Percentiles rank a stretch among this genome's conserved stretches.
Evolutionary conservation across 2,113 vertebrate genomes (phyloP).

Genomic region (Archilochus colubris): DNA sequence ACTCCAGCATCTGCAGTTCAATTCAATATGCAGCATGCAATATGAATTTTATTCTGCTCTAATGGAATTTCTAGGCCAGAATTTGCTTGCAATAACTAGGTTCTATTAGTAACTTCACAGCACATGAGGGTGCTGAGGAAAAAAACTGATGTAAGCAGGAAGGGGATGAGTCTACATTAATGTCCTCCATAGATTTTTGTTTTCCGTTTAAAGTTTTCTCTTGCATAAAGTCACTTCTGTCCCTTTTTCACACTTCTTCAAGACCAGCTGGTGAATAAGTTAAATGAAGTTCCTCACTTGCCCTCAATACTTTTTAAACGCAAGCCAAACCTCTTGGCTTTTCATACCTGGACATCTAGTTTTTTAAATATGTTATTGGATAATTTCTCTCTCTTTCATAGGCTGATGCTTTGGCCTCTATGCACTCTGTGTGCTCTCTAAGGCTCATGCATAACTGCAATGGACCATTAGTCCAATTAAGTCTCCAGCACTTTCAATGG

Average conservation of each 20-base stretch:
- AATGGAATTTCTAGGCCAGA: not conserved
- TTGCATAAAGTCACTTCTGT: not conserved
- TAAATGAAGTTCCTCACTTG: constrained; percentile 27
- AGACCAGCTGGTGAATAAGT: constrained; percentile 24
- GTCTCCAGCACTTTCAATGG: constrained; percentile 51
- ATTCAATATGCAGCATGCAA: not conserved
- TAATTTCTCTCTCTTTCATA: constrained; percentile 8
- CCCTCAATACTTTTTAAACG: constrained; percentile 28
- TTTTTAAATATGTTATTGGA: not conserved
- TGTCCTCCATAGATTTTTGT: not conserved
- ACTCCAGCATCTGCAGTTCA: not conserved
- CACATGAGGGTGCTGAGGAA: not conserved
- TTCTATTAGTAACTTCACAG: not conserved
- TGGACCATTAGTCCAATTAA: constrained; percentile 72
- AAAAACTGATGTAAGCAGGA: not conserved
- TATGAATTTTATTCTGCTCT: not conserved
- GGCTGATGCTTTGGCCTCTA: constrained; percentile 8
- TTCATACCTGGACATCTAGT: not conserved
- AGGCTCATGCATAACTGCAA: constrained; percentile 65
- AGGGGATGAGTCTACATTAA: not conserved
- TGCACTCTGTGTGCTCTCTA: not conserved
- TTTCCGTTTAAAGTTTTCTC: not conserved
- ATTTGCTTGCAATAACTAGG: not conserved
- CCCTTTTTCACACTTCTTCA: constrained; percentile 7
- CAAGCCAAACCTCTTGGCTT: constrained; percentile 27